Evolutionary conservation across 92 coral and sea anemone genomes (phyloP).

Genomic region (Epizoanthus scotinus): DNA sequence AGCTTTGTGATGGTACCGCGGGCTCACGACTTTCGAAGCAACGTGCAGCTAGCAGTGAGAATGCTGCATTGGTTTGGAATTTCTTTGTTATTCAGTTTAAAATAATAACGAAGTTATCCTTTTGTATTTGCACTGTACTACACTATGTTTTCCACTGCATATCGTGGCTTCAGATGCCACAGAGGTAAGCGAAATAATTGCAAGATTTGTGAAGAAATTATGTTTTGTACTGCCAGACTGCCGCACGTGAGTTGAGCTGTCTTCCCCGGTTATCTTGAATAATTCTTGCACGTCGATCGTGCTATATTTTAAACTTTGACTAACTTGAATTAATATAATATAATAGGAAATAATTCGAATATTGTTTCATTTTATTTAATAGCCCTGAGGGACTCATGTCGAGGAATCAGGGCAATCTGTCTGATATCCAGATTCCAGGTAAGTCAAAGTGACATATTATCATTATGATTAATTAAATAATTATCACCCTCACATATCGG

Average conservation of each 20-base stretch:
- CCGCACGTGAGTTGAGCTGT: background rate
- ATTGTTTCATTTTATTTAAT: slow-evolving; percentile 1
- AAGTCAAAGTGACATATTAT: too few species aligned
- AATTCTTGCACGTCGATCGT: background rate
- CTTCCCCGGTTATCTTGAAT: too few species aligned
- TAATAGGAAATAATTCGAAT: background rate
- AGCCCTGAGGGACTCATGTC: slow-evolving; percentile 54
- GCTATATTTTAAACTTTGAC: background rate
- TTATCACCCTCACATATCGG: too few species aligned
- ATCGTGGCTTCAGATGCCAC: slow-evolving; percentile 19
- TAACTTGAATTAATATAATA: background rate
- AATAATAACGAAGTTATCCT: background rate
- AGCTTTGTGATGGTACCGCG: background rate
- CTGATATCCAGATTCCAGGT: slow-evolving; percentile 49
- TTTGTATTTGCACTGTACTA: background rate
- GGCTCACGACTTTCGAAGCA: slow-evolving; percentile 17
- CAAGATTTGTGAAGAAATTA: background rate
- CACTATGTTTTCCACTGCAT: slow-evolving; percentile 23
- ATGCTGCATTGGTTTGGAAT: background rate
- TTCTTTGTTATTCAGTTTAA: background rate
- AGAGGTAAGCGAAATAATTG: slow-evolving; percentile 5
- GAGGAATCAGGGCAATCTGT: slow-evolving; percentile 37
- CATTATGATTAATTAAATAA: too few species aligned
- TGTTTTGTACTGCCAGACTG: background rate
- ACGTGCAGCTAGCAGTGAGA: background rate